A percentile compares a stretch with the other conserved stretches of the same genome.
These are phyloP conservation scores for Chaenocephalus aceratus DNA, from an alignment of 2,113 vertebrate species.

Conservation along the genomic window DNA sequence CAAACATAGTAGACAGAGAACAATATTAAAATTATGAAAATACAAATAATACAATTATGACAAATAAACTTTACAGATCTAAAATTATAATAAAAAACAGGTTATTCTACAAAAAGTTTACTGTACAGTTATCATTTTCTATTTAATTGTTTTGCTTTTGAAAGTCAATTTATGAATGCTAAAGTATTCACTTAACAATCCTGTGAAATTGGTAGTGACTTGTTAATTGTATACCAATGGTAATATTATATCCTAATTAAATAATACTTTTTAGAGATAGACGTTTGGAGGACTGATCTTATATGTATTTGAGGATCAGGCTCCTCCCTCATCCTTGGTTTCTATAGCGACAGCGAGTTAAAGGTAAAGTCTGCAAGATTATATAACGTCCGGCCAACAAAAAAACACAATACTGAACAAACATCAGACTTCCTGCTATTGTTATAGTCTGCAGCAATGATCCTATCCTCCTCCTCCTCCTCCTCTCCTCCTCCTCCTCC, in stretches of 20 bases:
- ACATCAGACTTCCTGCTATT: conserved; percentile 68
- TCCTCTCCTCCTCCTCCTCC: neutral
- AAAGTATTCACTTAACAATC: too few relatives aligned
- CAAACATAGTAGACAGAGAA: too few relatives aligned
- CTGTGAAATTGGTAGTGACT: too few relatives aligned
- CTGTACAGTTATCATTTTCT: too few relatives aligned
- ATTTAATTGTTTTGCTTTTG: too few relatives aligned
- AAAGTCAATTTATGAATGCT: too few relatives aligned
- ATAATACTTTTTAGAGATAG: neutral
- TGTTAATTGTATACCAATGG: neutral
- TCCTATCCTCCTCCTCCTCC: neutral
- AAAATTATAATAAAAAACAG: too few relatives aligned
- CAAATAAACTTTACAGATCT: too few relatives aligned
- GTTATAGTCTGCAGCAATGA: conserved; percentile 21
- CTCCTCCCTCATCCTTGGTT: conserved; percentile 28
- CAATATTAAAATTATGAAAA: too few relatives aligned
- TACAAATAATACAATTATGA: too few relatives aligned
- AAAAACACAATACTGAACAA: conserved; percentile 64
- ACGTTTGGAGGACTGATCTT: conserved; percentile 6
- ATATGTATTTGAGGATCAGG: conserved; percentile 7
- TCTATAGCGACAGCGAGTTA: conserved; percentile 28
- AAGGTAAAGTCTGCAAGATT: conserved; percentile 61
- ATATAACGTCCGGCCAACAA: conserved; percentile 58
- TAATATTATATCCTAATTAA: neutral
- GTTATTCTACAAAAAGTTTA: too few relatives aligned